A percentile compares a stretch with the other conserved stretches of the same genome.
These are phyloP conservation scores for Tillus elongatus DNA, from an alignment of 2,888 invertebrate genomes.

Conservation along the genomic window DNA sequence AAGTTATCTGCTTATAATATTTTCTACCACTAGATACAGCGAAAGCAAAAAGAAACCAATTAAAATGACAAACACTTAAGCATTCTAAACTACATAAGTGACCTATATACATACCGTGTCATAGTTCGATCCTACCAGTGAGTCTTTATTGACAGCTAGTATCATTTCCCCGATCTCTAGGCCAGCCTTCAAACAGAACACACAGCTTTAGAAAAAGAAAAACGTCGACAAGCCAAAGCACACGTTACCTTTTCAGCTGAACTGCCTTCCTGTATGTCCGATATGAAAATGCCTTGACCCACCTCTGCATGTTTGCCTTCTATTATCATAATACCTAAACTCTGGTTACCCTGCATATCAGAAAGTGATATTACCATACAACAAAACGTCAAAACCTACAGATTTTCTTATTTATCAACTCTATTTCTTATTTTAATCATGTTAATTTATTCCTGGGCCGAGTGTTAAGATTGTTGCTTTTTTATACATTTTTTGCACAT, in stretches of 20 bases:
- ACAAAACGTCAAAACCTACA: too few relatives aligned
- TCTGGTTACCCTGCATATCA: conserved; percentile 58
- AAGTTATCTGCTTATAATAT: too few relatives aligned
- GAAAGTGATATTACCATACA: too few relatives aligned
- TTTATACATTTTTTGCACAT: too few relatives aligned
- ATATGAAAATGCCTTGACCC: conserved; percentile 86
- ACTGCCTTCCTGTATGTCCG: conserved; percentile 85
- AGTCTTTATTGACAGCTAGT: conserved; percentile 89
- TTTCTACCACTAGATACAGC: too few relatives aligned
- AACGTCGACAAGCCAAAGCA: conserved; percentile 14
- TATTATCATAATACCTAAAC: conserved; percentile 90
- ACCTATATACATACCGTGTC: conserved; percentile 67
- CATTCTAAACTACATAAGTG: too few relatives aligned
- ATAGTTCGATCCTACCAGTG: conserved; percentile 75
- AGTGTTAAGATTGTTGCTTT: too few relatives aligned
- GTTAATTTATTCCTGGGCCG: too few relatives aligned
- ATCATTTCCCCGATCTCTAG: conserved; percentile 97
- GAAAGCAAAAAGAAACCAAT: too few relatives aligned
- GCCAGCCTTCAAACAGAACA: conserved; percentile 60
- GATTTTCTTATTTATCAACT: too few relatives aligned
- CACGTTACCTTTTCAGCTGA: conserved; percentile 68
- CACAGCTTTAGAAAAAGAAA: conserved; percentile 21
- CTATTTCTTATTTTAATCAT: too few relatives aligned
- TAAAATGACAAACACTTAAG: too few relatives aligned
- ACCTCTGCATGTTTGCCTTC: conserved; percentile 89